Conservation (phyloP, 2,113 vertebrate genomes). For the Sturnira hondurensis region DNA sequence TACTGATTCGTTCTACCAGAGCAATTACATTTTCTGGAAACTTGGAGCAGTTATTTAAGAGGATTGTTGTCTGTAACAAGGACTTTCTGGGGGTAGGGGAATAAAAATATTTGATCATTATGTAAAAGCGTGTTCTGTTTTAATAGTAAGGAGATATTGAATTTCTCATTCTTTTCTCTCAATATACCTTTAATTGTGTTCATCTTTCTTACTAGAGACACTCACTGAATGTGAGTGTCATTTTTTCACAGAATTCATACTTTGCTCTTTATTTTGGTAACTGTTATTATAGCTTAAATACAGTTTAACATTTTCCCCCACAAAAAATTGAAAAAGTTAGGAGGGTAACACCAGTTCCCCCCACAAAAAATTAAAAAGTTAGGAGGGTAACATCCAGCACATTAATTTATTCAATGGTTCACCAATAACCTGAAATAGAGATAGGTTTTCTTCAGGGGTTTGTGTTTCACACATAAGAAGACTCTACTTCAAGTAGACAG, state of each 20-base stretch:
- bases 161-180: background rate
- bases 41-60: constrained; percentile 54
- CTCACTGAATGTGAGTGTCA: background rate
- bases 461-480: background rate
- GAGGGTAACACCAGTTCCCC: background rate
- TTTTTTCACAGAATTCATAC: background rate
- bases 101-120: constrained; percentile 32
- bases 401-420: background rate
- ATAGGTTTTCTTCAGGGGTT: background rate
- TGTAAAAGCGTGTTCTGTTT: background rate
- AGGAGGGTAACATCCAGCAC: background rate
- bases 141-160: background rate
- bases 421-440: background rate
- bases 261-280: background rate
- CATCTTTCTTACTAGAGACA: background rate
- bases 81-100: background rate
- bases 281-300: background rate
- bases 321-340: background rate
- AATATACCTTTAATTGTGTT: background rate
- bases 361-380: background rate
- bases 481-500: background rate
- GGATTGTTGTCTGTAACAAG: constrained; percentile 49
- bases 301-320: background rate
- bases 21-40: constrained; percentile 64
- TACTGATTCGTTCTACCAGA: constrained; percentile 45